Percentiles rank a stretch among this genome's conserved stretches.
These are phyloP conservation scores for Dexiosoma caninum DNA, from an alignment of 2,888 invertebrate genomes.

Conservation along the genomic window DNA sequence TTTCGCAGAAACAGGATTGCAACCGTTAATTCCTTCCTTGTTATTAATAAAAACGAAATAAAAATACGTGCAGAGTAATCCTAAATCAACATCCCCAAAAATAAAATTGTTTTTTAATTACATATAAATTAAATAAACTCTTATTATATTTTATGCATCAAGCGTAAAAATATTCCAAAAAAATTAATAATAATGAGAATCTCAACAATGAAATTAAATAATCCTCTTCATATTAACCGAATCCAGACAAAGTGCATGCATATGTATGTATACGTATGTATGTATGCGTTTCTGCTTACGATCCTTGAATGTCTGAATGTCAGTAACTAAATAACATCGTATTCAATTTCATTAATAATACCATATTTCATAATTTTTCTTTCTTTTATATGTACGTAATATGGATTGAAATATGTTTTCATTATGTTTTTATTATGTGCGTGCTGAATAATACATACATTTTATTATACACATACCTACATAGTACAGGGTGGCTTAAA, in stretches of 20 bases:
- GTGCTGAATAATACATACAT: neutral
- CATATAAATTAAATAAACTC: slow-evolving; percentile 58
- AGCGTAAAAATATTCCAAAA: slow-evolving; percentile 59
- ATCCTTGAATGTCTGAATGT: slow-evolving; percentile 17
- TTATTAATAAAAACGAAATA: neutral
- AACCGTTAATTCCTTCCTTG: neutral
- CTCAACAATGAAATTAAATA: slow-evolving; percentile 59
- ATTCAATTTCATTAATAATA: slow-evolving; percentile 62
- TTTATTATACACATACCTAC: too few species aligned
- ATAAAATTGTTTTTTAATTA: slow-evolving; percentile 56
- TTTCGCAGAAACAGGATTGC: too few species aligned
- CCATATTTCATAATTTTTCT: slow-evolving; percentile 55
- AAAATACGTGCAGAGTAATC: neutral
- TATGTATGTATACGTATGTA: neutral
- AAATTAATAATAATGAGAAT: slow-evolving; percentile 45
- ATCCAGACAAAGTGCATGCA: neutral
- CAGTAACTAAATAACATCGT: slow-evolving; percentile 55
- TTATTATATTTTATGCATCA: slow-evolving; percentile 56
- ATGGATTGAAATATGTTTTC: slow-evolving; percentile 7
- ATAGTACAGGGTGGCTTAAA: too few species aligned
- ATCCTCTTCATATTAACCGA: slow-evolving; percentile 51
- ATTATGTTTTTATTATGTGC: neutral
- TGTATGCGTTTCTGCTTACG: neutral
- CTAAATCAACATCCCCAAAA: slow-evolving; percentile 42
- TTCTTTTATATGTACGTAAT: neutral